Conservation (phyloP, 2,888 invertebrate species). For the Argynnis bischoffii region DNA sequence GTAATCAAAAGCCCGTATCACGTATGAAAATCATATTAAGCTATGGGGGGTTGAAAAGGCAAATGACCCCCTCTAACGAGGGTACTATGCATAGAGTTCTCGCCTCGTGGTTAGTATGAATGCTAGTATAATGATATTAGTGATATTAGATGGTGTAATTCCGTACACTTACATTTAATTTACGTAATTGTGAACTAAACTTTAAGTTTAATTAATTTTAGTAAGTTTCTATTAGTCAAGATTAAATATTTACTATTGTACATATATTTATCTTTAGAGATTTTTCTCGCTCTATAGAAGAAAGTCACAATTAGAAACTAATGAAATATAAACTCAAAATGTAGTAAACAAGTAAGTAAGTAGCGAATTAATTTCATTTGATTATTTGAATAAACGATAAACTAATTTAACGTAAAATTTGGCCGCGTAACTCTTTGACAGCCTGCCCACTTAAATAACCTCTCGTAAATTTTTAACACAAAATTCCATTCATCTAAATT, state of each 20-base stretch:
- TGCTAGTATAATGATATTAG: conserved; percentile 24
- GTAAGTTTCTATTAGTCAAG: too few relatives aligned
- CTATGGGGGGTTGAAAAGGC: conserved; percentile 34
- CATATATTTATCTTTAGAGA: too few relatives aligned
- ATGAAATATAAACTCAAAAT: too few relatives aligned
- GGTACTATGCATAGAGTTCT: conserved; percentile 30
- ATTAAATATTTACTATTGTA: too few relatives aligned
- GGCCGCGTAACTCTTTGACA: background rate
- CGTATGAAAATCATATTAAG: conserved; percentile 37
- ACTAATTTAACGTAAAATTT: conserved; percentile 5
- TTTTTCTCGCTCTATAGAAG: too few relatives aligned
- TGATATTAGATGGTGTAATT: conserved; percentile 3
- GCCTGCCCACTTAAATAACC: background rate
- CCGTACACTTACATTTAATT: background rate
- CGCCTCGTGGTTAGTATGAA: conserved; percentile 28
- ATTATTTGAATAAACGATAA: background rate
- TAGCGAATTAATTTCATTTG: too few relatives aligned
- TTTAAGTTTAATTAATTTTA: too few relatives aligned
- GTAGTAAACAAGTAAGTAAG: too few relatives aligned
- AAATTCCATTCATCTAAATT: conserved; percentile 9
- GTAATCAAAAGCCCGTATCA: conserved; percentile 37
- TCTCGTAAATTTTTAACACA: background rate
- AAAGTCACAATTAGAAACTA: too few relatives aligned
- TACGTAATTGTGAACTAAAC: background rate
- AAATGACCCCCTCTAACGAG: conserved; percentile 37